These are phyloP conservation scores for Dromaius novaehollandiae DNA, from an alignment of 2,113 vertebrate species.

Conservation along the genomic window DNA sequence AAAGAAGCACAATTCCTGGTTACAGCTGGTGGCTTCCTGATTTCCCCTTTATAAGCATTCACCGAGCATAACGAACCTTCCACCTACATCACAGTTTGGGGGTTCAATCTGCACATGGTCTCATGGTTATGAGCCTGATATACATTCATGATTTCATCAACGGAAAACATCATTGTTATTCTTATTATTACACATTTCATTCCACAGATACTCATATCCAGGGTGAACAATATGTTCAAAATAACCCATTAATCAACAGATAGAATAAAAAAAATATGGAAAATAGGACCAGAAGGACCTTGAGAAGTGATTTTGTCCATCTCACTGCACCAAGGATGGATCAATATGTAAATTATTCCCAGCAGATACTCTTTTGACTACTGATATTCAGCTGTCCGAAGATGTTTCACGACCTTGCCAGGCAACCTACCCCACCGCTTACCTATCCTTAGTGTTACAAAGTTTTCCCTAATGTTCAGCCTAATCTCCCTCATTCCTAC, in stretches of 20 bases:
- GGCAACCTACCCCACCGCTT: neutral
- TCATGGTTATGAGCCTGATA: neutral
- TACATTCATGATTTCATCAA: neutral
- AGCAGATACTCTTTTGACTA: neutral
- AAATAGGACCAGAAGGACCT: neutral
- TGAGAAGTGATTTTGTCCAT: neutral
- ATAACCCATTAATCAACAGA: constrained; percentile 13
- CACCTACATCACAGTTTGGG: neutral
- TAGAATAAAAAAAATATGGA: neutral
- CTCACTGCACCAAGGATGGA: neutral
- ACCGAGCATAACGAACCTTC: neutral
- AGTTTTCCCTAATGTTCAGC: neutral
- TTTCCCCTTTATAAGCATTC: neutral
- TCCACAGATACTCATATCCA: neutral
- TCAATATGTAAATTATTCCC: neutral
- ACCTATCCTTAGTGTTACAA: neutral
- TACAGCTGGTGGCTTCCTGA: neutral
- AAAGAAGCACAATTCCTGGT: neutral
- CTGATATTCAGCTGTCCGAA: neutral
- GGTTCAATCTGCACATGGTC: neutral
- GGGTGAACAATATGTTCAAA: neutral
- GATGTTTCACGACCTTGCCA: neutral
- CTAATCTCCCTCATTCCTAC: neutral
- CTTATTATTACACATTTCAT: neutral
- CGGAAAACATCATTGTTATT: neutral